Evolutionary conservation across 2,113 vertebrate genomes (phyloP).

Genomic region (Eptatretus burgeri): DNA sequence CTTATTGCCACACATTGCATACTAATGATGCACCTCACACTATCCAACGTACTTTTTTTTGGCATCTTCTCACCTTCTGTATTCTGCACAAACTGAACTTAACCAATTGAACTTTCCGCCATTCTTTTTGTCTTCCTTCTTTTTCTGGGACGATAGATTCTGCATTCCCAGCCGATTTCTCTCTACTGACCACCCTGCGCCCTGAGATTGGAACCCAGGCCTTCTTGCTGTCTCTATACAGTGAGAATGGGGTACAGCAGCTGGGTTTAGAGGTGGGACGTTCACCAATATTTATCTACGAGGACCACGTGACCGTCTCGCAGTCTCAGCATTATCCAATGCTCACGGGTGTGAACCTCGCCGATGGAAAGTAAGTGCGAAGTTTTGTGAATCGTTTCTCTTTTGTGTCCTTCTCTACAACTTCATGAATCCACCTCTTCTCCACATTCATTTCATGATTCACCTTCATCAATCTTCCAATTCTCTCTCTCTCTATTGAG

Average conservation of each 20-base stretch:
- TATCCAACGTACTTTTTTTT: no score
- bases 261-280: conserved; percentile 41
- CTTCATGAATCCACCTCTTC: no score
- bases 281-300: conserved; percentile 34
- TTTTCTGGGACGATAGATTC: background rate
- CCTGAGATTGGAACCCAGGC: conserved; percentile 34
- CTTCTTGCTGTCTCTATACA: conserved; percentile 52
- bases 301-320: conserved; percentile 28
- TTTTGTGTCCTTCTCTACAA: no score
- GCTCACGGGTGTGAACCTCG: conserved; percentile 34
- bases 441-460: no score
- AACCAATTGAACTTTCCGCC: no score
- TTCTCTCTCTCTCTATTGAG: no score
- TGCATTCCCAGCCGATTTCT: conserved; percentile 51
- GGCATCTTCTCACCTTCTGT: no score
- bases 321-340: conserved; percentile 24
- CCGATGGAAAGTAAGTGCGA: conserved; percentile 42
- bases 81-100: no score
- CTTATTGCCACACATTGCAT: no score
- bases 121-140: no score
- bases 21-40: no score
- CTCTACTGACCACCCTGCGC: conserved; percentile 40
- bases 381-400: background rate
- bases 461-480: no score
- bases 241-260: conserved; percentile 30